Evolutionary conservation across 1,140 invertebrate genomes (phyloP).

Genomic region (Myzus persicae): DNA sequence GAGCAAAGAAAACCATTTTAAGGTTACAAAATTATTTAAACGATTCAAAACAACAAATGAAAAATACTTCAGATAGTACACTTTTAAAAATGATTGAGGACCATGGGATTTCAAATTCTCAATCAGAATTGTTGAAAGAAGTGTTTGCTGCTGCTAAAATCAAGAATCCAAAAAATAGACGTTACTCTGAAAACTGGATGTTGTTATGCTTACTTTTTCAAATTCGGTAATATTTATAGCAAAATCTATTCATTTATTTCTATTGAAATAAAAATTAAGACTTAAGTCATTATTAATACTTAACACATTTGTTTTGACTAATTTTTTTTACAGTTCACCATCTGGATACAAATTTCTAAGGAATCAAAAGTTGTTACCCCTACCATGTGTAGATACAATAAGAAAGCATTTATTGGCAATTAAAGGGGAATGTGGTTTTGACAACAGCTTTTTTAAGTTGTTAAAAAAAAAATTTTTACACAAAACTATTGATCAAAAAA

Average conservation of each 20-base stretch:
- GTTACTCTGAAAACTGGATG: neutral
- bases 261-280: neutral
- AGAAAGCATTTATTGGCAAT: neutral
- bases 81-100: neutral
- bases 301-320: neutral
- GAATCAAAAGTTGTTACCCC: neutral
- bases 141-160: neutral
- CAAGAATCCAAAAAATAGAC: neutral
- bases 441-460: neutral
- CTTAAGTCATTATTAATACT: neutral
- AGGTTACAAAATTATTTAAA: neutral
- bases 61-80: neutral
- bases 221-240: neutral
- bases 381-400: neutral
- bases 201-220: neutral
- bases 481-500: neutral
- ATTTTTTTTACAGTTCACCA: neutral
- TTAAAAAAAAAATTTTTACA: neutral
- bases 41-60: neutral
- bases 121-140: neutral
- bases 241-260: too few relatives aligned
- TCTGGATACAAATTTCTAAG: slow-evolving; percentile 7
- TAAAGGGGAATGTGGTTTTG: slow-evolving; percentile 2
- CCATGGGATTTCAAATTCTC: neutral
- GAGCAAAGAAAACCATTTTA: neutral